Evolutionary conservation across 1,140 invertebrate species (phyloP), one percentile per base, ranked within the genome.

Genomic region (Vollenhovia emeryi): DNA sequence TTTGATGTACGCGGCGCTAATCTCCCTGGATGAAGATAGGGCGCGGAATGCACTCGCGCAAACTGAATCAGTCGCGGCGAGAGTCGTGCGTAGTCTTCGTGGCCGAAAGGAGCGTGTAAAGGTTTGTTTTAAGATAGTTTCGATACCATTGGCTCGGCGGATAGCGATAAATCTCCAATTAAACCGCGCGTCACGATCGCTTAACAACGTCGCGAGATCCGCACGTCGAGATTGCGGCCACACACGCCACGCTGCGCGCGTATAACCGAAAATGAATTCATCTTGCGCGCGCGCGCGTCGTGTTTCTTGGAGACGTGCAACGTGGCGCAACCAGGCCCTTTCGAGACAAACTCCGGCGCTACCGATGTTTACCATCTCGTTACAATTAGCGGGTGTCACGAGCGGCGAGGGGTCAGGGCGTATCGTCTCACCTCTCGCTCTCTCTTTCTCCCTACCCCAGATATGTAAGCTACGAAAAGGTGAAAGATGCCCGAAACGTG

Each of bases 401-500:
- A 43, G 68, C 68, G 85, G 79, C 78, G 85, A 87, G 85, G 40
- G 85, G 71, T 86, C 87, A 85, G 60, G n/a, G 18, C 57, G 62
- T 27, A 50, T 27, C 13, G 33, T 24, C 59, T 24, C 48, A 18
- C 13, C 78, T 71, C 24, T 15, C 60, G 50, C n/a, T n/a, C n/a
- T n/a, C n/a, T n/a, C n/a, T 21, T 8, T 40, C 48, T 15, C 52
- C 45, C 36, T 21, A 15, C 36, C n/a, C n/a, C 21, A 69, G 86
- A 86, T 91, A 91, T 89, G 91, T 92, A 91, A 91, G 52, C 75
- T 64, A 74, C 75, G 59, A 55, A 59, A 75, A 86, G 43, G 79
- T 78, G 40, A 75, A 85, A 43, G 52, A 50, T 66, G 33, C 30
- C 48, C 50, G 52, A 74, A 86, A 85, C 21, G 45, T n/a, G 66